Conservation (phyloP, 2,113 vertebrate genomes). For the Colinus virginianus region DNA sequence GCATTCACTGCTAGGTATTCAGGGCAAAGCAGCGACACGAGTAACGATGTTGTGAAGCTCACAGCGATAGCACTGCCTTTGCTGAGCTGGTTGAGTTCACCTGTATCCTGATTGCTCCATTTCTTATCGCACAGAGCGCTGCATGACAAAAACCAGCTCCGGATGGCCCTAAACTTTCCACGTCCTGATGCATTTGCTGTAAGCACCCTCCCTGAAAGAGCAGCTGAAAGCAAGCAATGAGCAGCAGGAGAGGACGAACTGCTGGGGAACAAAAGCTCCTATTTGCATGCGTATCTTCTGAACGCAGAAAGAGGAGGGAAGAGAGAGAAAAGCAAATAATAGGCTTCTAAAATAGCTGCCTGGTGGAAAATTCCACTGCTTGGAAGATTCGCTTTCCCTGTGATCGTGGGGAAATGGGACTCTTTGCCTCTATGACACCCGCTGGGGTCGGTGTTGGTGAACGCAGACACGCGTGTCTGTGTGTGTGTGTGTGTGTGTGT, state of each 20-base stretch:
- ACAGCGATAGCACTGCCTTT: background rate
- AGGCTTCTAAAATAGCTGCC: background rate
- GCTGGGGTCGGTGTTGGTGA: background rate
- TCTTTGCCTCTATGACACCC: rapidly evolving
- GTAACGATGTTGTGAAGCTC: no score
- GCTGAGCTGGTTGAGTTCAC: background rate
- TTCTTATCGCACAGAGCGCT: background rate
- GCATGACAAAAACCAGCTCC: background rate
- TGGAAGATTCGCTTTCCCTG: background rate
- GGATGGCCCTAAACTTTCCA: background rate
- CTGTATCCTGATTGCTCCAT: background rate
- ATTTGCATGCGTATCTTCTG: background rate
- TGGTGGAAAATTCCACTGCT: background rate
- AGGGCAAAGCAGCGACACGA: background rate
- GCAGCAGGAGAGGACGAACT: background rate
- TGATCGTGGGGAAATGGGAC: rapidly evolving
- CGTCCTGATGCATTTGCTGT: rapidly evolving
- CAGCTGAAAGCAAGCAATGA: background rate
- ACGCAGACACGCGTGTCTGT: background rate
- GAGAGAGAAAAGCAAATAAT: background rate
- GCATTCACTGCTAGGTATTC: background rate
- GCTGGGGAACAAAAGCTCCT: background rate
- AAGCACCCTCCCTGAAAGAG: background rate
- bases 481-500: background rate
- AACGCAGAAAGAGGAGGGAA: background rate